phyloP scores from a whole-genome alignment of 2,113 vertebrate species.

The Charina bottae region DNA sequence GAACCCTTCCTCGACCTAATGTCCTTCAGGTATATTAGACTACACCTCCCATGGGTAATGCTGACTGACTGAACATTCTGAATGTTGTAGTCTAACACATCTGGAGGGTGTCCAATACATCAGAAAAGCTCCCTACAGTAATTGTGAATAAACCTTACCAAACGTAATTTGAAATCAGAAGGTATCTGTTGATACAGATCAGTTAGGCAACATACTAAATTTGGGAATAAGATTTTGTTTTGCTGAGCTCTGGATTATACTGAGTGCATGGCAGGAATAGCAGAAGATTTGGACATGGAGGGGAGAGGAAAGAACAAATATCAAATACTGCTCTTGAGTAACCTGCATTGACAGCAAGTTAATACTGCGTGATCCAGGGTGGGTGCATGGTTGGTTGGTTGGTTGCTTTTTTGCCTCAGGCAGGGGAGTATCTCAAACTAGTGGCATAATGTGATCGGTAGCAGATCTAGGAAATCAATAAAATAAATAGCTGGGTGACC shows the following conservation, averaged over 20 bases:
- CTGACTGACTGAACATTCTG: too few species aligned
- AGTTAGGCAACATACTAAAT: accelerated
- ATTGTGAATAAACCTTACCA: neutral
- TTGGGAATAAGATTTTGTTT: neutral
- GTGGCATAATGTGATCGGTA: neutral
- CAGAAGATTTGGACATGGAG: neutral
- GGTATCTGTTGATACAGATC: accelerated
- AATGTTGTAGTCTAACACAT: too few species aligned
- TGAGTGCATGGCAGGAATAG: neutral
- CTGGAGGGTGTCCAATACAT: too few species aligned
- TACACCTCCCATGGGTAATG: too few species aligned
- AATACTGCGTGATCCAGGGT: constrained; percentile 31
- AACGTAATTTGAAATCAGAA: constrained; percentile 5
- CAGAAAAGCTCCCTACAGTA: neutral
- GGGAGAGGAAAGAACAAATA: neutral
- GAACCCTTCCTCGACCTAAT: too few species aligned
- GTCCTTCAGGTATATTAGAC: too few species aligned
- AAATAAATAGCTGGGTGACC: neutral
- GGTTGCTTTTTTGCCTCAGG: neutral
- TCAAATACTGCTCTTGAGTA: constrained; percentile 10
- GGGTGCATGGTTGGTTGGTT: too few species aligned
- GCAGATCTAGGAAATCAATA: neutral
- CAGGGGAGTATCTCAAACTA: neutral
- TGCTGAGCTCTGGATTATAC: accelerated
- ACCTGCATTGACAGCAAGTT: constrained; percentile 16